Evolutionary conservation across 2,113 vertebrate species (phyloP), one percentile per base, ranked within the genome.

Genomic region (Leptobrachium leishanense): DNA sequence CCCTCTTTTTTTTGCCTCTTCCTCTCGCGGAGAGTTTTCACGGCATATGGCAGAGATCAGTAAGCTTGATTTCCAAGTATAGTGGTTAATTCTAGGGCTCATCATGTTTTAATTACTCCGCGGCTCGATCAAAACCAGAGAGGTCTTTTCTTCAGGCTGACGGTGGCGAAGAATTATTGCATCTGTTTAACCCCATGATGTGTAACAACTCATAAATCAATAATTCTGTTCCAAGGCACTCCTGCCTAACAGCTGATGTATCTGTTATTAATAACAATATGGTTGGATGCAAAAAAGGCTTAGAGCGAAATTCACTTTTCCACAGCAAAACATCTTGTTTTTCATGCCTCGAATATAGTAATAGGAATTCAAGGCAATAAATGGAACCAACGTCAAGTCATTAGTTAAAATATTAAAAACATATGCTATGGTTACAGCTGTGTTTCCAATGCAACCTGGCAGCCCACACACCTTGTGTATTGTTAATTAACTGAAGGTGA

Each of bases 141-240:
- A 81, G 72, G 64, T 81, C 72, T 81, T 74, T 81, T 74, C 78
- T 80, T 43, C 64, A 68, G 65, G 71, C 78, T 74, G 71, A 81
- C 68, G 78, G 64, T 74, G 68, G 78, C 72, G 59, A 81, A 65
- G 65, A 81, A 74, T 74, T 74, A 81, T 81, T 74, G 78, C 78
- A 81, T 81, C 78, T 81, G 78, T 81, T 81, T 81, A 81, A 81
- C 78, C 78, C 78, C 78, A 68, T 81, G 78, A 81, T 74, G 78
- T 74, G 78, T 74, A 74, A 68, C 78, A 81, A 81, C 41, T 74
- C 72, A 74, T 81, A 81, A 81, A 81, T 81, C 78, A 81, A 81
- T 74, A 81, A 62, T 81, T 72, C 71, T 68, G 50, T 81, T 81
- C 65, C 78, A 81, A 74, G 78, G 78, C 78, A 50, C 71, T 74